Evolutionary conservation across 2,888 invertebrate species (phyloP).

Genomic region (Polyommatus icarus): DNA sequence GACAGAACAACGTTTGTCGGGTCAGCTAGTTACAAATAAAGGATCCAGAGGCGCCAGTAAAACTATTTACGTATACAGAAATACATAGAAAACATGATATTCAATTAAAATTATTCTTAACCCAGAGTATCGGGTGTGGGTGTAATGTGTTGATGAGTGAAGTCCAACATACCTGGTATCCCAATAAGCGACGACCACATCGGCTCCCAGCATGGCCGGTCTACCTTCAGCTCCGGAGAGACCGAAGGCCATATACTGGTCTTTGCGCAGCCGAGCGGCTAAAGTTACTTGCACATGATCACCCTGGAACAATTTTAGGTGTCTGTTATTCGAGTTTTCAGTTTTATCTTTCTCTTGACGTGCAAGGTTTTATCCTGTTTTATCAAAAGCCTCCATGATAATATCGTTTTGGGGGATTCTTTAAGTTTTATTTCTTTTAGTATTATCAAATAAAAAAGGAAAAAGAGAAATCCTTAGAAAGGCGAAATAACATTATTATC

Average conservation of each 20-base stretch:
- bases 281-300: slow-evolving; percentile 87
- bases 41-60: no score
- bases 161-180: slow-evolving; percentile 48
- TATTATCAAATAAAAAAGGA: no score
- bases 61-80: no score
- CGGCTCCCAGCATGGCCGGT: slow-evolving; percentile 89
- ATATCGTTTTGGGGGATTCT: neutral
- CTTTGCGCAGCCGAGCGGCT: slow-evolving; percentile 88
- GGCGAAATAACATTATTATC: no score
- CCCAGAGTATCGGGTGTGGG: no score
- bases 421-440: no score
- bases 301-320: slow-evolving; percentile 55
- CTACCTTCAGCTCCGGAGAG: slow-evolving; percentile 88
- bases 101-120: no score
- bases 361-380: no score
- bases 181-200: slow-evolving; percentile 90
- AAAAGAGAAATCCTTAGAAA: no score
- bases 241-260: slow-evolving; percentile 94
- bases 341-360: neutral
- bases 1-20: no score
- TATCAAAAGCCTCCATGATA: neutral
- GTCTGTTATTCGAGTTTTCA: neutral
- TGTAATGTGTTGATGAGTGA: neutral
- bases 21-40: no score
- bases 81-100: no score